These are phyloP conservation scores for Rhinopithecus roxellana DNA, from an alignment of 2,113 vertebrate species.

Conservation along the genomic window DNA sequence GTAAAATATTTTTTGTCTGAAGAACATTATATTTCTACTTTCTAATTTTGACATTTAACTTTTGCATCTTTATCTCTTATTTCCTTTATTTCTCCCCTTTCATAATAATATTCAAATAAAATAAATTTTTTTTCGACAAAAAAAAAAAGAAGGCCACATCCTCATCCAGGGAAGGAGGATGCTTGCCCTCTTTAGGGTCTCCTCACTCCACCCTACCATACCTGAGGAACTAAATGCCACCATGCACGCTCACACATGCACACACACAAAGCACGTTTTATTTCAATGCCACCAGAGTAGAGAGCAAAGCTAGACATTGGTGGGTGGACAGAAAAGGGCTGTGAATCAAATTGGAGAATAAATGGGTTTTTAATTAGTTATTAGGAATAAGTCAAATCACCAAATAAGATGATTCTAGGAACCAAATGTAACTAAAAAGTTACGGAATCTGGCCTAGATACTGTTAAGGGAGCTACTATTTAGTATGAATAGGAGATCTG, in stretches of 20 bases:
- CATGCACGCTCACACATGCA: fast-evolving
- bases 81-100: background rate
- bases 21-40: background rate
- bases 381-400: background rate
- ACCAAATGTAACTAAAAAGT: background rate
- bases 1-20: background rate
- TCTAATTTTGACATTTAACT: background rate
- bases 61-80: background rate
- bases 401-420: conserved; percentile 11
- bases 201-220: background rate
- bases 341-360: background rate
- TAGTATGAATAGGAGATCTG: background rate
- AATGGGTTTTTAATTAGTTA: background rate
- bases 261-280: background rate
- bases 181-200: background rate
- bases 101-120: background rate
- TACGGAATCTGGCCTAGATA: background rate
- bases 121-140: background rate
- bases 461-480: background rate
- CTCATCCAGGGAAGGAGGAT: background rate
- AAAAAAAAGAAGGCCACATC: no score
- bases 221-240: background rate
- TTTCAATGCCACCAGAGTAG: background rate
- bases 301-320: background rate
- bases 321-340: background rate